Evolutionary conservation across 1,140 invertebrate genomes (phyloP).

Genomic region (Drosophila biarmipes): DNA sequence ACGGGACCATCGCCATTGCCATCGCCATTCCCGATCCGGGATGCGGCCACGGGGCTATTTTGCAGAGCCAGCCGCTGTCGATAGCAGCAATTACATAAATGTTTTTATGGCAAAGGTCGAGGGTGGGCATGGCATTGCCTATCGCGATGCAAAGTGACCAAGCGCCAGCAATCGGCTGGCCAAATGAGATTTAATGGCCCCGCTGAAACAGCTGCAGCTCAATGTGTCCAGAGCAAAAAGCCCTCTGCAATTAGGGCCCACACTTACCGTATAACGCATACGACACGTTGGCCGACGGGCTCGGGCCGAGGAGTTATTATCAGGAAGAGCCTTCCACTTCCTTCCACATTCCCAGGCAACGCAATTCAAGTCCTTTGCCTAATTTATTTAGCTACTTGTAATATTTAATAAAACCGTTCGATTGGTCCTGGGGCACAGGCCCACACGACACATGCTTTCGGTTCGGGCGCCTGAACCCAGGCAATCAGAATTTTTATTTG

Average conservation of each 20-base stretch:
- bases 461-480: slow-evolving; percentile 42
- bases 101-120: slow-evolving; percentile 60
- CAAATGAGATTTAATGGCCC: slow-evolving; percentile 69
- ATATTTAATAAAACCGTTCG: slow-evolving; percentile 73
- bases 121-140: not conserved
- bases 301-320: slow-evolving; percentile 3
- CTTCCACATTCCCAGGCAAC: slow-evolving; percentile 38
- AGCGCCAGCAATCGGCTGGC: slow-evolving; percentile 38
- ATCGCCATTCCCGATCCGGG: slow-evolving; percentile 21
- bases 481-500: slow-evolving; percentile 83
- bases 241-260: slow-evolving; percentile 69
- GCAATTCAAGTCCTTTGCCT: slow-evolving; percentile 24
- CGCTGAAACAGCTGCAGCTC: slow-evolving; percentile 52
- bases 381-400: slow-evolving; percentile 70
- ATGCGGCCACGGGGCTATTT: slow-evolving; percentile 56
- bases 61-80: slow-evolving; percentile 59
- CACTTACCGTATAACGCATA: slow-evolving; percentile 64
- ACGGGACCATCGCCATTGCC: slow-evolving; percentile 34
- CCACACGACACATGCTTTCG: not conserved
- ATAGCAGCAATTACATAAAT: slow-evolving; percentile 82
- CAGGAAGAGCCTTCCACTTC: slow-evolving; percentile 2
- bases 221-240: slow-evolving; percentile 35
- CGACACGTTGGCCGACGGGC: slow-evolving; percentile 19
- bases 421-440: slow-evolving; percentile 28
- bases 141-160: slow-evolving; percentile 39